These are phyloP conservation scores for Prionace glauca DNA, from an alignment of 2,797 vertebrate species.

Conservation along the genomic window DNA sequence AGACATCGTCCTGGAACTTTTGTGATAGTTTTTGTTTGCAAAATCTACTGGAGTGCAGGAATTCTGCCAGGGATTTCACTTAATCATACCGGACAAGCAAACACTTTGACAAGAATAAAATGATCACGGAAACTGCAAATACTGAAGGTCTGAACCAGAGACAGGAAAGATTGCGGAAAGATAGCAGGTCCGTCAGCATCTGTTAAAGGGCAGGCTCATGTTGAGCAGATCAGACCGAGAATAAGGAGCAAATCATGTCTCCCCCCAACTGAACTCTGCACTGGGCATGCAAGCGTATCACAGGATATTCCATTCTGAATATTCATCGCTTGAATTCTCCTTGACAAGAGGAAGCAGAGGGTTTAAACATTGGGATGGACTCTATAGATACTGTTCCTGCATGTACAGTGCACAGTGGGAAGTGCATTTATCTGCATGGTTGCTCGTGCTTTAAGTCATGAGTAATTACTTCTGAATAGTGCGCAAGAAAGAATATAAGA, in stretches of 20 bases:
- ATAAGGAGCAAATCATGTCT: not conserved
- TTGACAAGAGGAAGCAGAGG: not conserved
- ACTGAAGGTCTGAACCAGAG: not conserved
- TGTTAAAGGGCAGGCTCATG: not conserved
- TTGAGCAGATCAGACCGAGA: not conserved
- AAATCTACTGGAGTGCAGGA: not conserved
- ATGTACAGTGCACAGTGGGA: not conserved
- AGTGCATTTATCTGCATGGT: not conserved
- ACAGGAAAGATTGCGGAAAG: not conserved
- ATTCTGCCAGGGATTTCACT: not conserved
- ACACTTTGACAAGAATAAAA: not conserved
- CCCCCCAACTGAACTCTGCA: not conserved
- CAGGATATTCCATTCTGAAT: not conserved
- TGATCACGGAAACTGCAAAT: not conserved
- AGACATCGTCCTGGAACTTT: not conserved
- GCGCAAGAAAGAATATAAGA: too few relatives aligned
- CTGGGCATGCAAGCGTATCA: not conserved
- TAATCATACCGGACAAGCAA: not conserved
- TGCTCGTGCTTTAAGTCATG: not conserved
- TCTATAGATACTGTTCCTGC: not conserved
- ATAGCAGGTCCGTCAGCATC: not conserved
- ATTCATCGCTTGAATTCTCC: not conserved
- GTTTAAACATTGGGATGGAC: not conserved
- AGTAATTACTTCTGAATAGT: not conserved
- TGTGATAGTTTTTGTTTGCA: not conserved